Conservation (phyloP, 2,797 vertebrate genomes). For the Labroides dimidiatus region DNA sequence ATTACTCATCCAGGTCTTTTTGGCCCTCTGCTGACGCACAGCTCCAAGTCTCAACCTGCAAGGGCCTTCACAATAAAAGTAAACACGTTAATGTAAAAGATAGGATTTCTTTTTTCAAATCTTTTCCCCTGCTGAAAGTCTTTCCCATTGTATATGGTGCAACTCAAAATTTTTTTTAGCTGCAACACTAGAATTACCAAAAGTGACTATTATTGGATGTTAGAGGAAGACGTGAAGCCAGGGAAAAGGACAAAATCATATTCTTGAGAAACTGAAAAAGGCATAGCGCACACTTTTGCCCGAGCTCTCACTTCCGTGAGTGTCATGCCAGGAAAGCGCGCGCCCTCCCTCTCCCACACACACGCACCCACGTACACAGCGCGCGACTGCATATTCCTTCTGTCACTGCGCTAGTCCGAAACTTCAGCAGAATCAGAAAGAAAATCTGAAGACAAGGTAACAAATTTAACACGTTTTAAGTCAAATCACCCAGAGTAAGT, state of each 20-base stretch:
- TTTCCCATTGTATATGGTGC: no score
- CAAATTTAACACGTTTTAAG: background rate
- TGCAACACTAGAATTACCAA: no score
- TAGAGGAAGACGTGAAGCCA: background rate
- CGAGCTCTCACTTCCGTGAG: conserved; percentile 10
- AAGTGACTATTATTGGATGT: background rate
- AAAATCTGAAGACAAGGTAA: background rate
- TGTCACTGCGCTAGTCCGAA: no score
- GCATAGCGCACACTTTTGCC: background rate
- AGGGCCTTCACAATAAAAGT: background rate
- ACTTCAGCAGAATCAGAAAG: background rate
- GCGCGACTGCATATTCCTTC: no score
- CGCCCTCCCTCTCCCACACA: background rate
- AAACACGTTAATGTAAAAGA: background rate
- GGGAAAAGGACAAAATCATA: background rate
- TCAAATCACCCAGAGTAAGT: no score
- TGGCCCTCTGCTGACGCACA: conserved; percentile 18
- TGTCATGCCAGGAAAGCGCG: background rate
- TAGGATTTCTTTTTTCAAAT: no score
- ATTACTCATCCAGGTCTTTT: background rate
- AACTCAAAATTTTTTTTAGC: no score
- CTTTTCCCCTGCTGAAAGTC: no score
- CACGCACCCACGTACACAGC: background rate
- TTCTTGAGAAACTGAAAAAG: background rate
- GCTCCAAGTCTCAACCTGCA: background rate